Base-by-base conservation (phyloP, 2,797 vertebrate species). In the Picus viridis region DNA sequence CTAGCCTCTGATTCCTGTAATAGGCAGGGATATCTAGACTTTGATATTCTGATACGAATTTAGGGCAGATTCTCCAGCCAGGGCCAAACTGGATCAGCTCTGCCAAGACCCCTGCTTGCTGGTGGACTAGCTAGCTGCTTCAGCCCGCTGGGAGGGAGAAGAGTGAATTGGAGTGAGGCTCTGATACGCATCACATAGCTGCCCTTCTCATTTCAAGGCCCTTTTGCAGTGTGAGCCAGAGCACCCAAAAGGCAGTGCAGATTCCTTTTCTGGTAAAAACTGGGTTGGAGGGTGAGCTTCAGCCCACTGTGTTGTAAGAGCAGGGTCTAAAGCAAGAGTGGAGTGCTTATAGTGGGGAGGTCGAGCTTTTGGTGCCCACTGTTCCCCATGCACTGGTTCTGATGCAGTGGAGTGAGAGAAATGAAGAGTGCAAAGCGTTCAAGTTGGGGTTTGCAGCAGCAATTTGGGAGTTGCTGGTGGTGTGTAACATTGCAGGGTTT, bases 291-390 rank as follows among this genome's bases (percentile, higher is more conserved):
- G 83, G 67, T 81, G 54, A 77, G 22, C 62, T 71, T 65, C 65
- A 56, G 45, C 16, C 29, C 36, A 1, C 17, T 19, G 27, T 68
- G 74, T 77, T 80, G 45, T 36, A 79, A 87, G 75, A 83, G 54
- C 3, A 2, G 53, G 16, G 15, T 4, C 7, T 83, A 78, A 64
- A 15, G 54, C 27, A 41, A 70, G 84, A 72, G 4, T 6, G 11
- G 36, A 77, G 20, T 7, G 16, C 39, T 59, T 19, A 0, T 4
- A n/a, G 45, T 0, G 0, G 27, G 75, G 68, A 56, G 26, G 29
- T 27, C 0, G 1, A 10, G 5, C 54, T 26, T 5, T 39, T 5
- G 8, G 39, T 82, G 74, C 47, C 34, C 1, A 0, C 63, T 49
- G 16, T 27, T 81, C 51, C 49, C 18, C 1, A 17, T 51, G 53